A percentile compares a stretch with the other conserved stretches of the same genome.
phyloP scores from a whole-genome alignment of 2,113 vertebrate species.

The Gavialis gangeticus region DNA sequence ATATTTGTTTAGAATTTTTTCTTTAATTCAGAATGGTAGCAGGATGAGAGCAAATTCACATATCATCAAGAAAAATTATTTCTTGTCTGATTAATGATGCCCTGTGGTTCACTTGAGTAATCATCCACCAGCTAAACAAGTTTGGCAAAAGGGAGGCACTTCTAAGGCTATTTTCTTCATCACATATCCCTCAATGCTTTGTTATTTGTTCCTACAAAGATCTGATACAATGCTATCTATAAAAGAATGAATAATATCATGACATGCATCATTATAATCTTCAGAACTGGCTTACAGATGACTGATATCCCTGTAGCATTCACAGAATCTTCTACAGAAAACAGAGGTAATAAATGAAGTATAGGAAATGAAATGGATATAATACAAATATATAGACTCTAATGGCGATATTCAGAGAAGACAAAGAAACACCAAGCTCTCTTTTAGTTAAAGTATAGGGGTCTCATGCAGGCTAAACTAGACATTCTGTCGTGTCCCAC shows the following conservation, averaged over 20 bases:
- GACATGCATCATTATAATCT: not conserved
- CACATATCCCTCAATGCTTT: accelerated
- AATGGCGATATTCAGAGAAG: not conserved
- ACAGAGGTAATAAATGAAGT: not conserved
- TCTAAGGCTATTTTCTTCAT: not conserved
- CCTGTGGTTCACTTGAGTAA: not conserved
- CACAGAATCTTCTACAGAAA: not conserved
- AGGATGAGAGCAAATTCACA: not conserved
- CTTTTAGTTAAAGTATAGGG: not conserved
- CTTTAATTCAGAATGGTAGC: not conserved
- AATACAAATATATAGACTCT: not conserved
- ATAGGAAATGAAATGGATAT: not conserved
- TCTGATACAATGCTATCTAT: not conserved
- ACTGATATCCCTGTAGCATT: not conserved
- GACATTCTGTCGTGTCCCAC: not conserved
- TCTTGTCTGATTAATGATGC: not conserved
- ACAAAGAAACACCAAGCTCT: not conserved
- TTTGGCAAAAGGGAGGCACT: not conserved
- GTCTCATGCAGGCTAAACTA: not conserved
- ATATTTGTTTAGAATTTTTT: not conserved
- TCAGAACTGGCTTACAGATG: not conserved
- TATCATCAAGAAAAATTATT: not conserved
- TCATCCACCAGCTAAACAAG: not conserved
- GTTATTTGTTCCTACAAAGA: not conserved
- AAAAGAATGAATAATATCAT: not conserved